Evolutionary conservation across 2,113 vertebrate genomes (phyloP), one percentile per base, ranked within the genome.

Genomic region (Pelusios castaneus): DNA sequence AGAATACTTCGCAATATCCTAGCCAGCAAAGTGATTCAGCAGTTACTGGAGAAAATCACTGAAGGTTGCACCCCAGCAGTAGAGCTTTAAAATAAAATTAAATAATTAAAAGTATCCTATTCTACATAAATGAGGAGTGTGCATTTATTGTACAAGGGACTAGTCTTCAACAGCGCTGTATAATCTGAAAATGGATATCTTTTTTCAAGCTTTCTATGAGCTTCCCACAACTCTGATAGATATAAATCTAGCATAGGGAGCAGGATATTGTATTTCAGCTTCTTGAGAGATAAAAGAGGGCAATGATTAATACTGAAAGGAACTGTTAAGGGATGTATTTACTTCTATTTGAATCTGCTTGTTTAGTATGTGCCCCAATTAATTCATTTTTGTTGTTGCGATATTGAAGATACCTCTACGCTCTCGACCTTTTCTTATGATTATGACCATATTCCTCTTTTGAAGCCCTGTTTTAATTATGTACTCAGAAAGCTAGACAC

Each of bases 331-430:
- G 94, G 91, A 89, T 73, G 79, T 94, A 96, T 93, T 97, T 97
- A 93, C 92, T 95, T 97, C 87, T 97, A 96, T 97, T 96, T 97
- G 93, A 80, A 80, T 81, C 94, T 89, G 27, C 93, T 96, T 96
- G 93, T 96, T 98, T 96, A 76, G 77, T 97, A 80, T 83, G 29
- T 95, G 94, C 95, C 91, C 89, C 92, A 96, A 80, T 98, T 97
- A 95, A 97, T 97, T 96, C 92, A 83, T 96, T 96, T 97, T 96
- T 86, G 84, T 97, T 95, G 95, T 86, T 93, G 96, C 84, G 90
- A 77, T 94, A 85, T 90, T 93, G 88, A 97, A 97, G 95, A 91
- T 95, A 95, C 93, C 92, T 85, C 63, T 54, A 92, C 94, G 89
- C 80, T 95, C 94, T 91, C 95, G 95, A 97, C 96, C 95, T 95